Evolutionary conservation across 2,797 vertebrate species (phyloP).

Genomic region (Darevskia nairensis): DNA sequence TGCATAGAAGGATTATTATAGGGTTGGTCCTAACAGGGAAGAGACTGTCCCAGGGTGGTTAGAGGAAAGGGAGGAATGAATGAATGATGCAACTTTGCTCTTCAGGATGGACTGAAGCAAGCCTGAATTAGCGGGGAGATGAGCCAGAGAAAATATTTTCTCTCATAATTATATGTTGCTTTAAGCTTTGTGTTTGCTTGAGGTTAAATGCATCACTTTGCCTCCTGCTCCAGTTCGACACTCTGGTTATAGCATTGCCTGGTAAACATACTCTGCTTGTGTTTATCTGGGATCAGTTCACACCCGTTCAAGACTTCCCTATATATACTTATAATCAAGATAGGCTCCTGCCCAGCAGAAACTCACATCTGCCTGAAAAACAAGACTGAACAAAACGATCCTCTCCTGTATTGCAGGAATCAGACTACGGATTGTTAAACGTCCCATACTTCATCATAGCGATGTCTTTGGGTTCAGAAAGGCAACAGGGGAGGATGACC

Average conservation of each 20-base stretch:
- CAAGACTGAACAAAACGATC: neutral
- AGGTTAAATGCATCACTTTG: constrained; percentile 25
- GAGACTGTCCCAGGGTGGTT: neutral
- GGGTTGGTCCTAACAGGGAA: constrained; percentile 20
- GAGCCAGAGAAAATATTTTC: constrained; percentile 30
- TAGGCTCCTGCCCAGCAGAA: neutral
- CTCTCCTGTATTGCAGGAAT: neutral
- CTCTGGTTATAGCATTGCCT: neutral
- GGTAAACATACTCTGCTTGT: constrained; percentile 26
- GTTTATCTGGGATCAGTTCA: constrained; percentile 9
- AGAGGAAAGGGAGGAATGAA: constrained; percentile 16
- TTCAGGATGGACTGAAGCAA: constrained; percentile 10
- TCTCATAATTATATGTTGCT: constrained; percentile 36
- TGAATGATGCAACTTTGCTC: constrained; percentile 30
- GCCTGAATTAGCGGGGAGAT: constrained; percentile 28
- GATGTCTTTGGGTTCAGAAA: neutral
- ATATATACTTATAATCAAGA: neutral
- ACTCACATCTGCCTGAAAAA: neutral
- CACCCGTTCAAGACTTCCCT: neutral
- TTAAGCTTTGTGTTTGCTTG: constrained; percentile 37
- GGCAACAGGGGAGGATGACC: neutral
- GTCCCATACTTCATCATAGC: neutral
- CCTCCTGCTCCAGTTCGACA: neutral
- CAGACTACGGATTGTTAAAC: neutral
- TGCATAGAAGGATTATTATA: constrained; percentile 5